These are phyloP conservation scores for Tauraco hartlaubi DNA, from an alignment of 2,797 vertebrate species.

Conservation along the genomic window DNA sequence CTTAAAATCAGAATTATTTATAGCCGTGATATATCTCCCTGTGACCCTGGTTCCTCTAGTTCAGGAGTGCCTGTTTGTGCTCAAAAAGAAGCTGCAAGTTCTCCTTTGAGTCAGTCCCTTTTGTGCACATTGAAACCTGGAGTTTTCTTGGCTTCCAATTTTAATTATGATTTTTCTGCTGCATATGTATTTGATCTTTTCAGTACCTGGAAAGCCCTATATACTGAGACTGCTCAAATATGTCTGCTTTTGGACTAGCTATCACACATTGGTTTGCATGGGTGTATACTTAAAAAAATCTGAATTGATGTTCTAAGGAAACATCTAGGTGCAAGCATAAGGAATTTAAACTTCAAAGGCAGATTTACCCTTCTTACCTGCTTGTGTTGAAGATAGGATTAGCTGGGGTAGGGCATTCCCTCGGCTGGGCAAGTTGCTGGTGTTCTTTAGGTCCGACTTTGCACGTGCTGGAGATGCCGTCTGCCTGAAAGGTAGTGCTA, in stretches of 20 bases:
- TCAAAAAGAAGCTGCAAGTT: background rate
- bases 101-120: background rate
- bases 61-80: background rate
- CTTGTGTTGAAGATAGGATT: background rate
- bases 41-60: slow-evolving; percentile 22
- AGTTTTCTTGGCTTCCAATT: slow-evolving; percentile 24
- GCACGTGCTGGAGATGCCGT: background rate
- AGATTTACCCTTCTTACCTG: background rate
- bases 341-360: background rate
- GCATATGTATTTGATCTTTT: slow-evolving; percentile 2
- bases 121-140: background rate
- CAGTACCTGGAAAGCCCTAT: background rate
- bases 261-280: background rate
- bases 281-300: background rate
- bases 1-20: slow-evolving; percentile 62
- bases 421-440: background rate
- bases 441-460: background rate
- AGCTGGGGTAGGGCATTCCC: background rate
- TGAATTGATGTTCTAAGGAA: background rate
- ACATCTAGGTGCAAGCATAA: background rate
- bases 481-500: background rate
- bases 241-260: background rate
- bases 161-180: slow-evolving; percentile 37
- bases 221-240: background rate
- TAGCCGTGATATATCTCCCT: background rate